Conservation (phyloP, 1,140 invertebrate genomes). For the Drosophila mauritiana region DNA sequence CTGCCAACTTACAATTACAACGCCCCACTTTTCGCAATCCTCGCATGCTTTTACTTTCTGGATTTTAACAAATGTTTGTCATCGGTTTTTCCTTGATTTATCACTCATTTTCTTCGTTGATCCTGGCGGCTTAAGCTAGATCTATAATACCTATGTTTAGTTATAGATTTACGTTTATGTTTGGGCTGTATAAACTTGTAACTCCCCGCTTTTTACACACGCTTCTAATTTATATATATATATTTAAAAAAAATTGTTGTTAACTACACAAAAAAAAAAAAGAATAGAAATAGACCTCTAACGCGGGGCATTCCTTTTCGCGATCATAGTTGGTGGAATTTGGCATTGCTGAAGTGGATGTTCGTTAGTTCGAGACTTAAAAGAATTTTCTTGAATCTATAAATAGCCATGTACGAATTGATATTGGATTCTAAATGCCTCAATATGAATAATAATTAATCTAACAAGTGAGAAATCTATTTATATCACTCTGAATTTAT, state of each 20-base stretch:
- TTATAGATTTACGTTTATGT: conserved; percentile 40
- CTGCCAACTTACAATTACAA: conserved; percentile 3
- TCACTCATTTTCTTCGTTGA: conserved; percentile 84
- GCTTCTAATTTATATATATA: conserved; percentile 14
- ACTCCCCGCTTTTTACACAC: conserved; percentile 27
- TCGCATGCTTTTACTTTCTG: conserved; percentile 6
- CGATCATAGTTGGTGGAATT: background rate
- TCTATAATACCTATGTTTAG: conserved; percentile 45
- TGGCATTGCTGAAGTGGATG: background rate
- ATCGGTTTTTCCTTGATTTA: conserved; percentile 51
- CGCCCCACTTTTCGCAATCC: background rate
- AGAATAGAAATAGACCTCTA: conserved; percentile 6
- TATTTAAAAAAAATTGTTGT: conserved; percentile 58
- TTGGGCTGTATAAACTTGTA: conserved; percentile 29
- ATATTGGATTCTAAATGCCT: too few relatives aligned
- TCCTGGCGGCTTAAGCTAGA: conserved; percentile 75
- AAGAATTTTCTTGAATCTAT: conserved; percentile 8
- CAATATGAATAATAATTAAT: too few relatives aligned
- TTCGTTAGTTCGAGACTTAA: too few relatives aligned
- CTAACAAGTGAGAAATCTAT: too few relatives aligned
- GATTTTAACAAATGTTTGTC: conserved; percentile 32
- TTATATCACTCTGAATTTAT: background rate
- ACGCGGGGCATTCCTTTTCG: background rate
- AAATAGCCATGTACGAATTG: background rate
- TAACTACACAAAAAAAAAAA: conserved; percentile 61